Base-by-base conservation (phyloP, 92 coral and sea anemone species). In the Zoanthus gigantus region DNA sequence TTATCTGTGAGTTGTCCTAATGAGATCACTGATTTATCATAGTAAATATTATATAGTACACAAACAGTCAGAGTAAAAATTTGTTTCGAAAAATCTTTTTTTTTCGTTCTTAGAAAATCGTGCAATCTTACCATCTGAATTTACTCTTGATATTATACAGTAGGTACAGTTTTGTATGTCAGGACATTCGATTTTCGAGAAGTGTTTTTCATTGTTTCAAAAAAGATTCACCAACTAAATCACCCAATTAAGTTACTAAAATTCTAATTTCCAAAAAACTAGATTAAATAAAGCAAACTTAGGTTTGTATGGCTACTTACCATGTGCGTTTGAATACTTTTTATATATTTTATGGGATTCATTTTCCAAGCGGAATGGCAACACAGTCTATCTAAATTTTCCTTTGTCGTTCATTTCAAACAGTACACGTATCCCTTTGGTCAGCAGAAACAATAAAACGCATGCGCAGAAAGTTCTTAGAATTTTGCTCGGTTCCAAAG, bases 401-500 rank as follows among this genome's bases (percentile, higher is more conserved):
- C 16, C 18, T 76, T 31, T 42, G 28, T 31, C 23, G 8, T 63
- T 45, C 32, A 15, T 72, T n/a, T 65, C 74, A 60, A 44, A 73
- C 44, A 63, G n/a, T 80, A 80, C 85, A 80, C 85, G 85, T 80
- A 60, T 15, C 2, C 66, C 18, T 15, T 23, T n/a, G 65, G 67
- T 69, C 92, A 88, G 92, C 92, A 57, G 89, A 31, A 12, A 0
- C 16, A 7, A 9, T 14, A 17, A 0, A 0, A 72, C 46, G 53
- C 89, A 88, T 88, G 94, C 94, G 94, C 74, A 71, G 2, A 9
- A 11, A 29, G 0, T 37, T 23, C 29, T 0, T 1, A n/a, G n/a
- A n/a, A 9, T 14, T 6, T 18, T 75, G 92, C 89, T 80, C 84
- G 94, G 94, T 79, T 91, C 84, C 94, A 56, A 72, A 88, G 92